These are phyloP conservation scores for Aphaenogaster ashmeadi DNA, from an alignment of 1,140 invertebrate species.

Conservation along the genomic window DNA sequence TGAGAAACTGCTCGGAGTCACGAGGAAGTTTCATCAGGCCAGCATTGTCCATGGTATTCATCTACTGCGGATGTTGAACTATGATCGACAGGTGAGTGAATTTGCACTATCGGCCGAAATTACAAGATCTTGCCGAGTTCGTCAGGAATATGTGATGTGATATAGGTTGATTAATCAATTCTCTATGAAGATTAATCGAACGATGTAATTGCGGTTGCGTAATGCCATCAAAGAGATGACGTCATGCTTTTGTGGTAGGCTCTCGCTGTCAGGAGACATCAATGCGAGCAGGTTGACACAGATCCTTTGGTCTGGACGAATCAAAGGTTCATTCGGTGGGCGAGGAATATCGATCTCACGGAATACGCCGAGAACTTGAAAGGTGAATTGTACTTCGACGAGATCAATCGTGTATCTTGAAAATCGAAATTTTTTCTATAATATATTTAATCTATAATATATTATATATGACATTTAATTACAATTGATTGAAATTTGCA, in stretches of 20 bases:
- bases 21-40: slow-evolving; percentile 97
- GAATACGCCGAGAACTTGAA: slow-evolving; percentile 98
- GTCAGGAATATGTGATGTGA: neutral
- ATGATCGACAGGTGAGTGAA: slow-evolving; percentile 93
- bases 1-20: slow-evolving; percentile 96
- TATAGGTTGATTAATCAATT: slow-evolving; percentile 3
- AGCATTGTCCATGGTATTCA: slow-evolving; percentile 97
- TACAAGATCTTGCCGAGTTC: neutral
- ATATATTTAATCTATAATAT: no score
- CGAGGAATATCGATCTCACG: slow-evolving; percentile 95
- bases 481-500: neutral
- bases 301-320: slow-evolving; percentile 98
- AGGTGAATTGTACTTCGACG: slow-evolving; percentile 87
- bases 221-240: slow-evolving; percentile 14
- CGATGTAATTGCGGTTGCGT: slow-evolving; percentile 10
- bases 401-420: neutral
- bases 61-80: slow-evolving; percentile 96
- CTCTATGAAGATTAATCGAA: neutral
- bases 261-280: slow-evolving; percentile 94
- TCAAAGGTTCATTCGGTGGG: slow-evolving; percentile 97
- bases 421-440: neutral
- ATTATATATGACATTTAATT: neutral
- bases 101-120: neutral
- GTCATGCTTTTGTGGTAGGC: slow-evolving; percentile 88
- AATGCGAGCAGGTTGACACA: slow-evolving; percentile 95